These are phyloP conservation scores for Struthidea cinerea DNA, from an alignment of 2,113 vertebrate species.

Conservation along the genomic window DNA sequence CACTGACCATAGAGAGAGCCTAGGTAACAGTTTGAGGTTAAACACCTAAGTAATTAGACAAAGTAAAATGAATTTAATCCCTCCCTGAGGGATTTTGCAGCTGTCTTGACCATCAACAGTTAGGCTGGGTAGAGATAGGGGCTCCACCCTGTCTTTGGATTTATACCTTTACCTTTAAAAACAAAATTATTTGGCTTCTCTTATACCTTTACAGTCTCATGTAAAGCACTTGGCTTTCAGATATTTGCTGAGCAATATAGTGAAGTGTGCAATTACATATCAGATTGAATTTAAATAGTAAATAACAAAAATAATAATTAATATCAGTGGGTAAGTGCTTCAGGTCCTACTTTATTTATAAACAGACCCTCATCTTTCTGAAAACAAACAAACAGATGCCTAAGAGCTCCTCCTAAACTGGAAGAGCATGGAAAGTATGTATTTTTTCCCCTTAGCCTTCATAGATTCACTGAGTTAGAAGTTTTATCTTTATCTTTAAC, in stretches of 20 bases:
- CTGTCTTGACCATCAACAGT: background rate
- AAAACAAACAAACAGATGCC: background rate
- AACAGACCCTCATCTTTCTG: background rate
- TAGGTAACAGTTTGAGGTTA: background rate
- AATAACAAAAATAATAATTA: background rate
- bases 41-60: background rate
- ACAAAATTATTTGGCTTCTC: background rate
- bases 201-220: background rate
- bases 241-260: background rate
- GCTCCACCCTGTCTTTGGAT: background rate
- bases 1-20: background rate
- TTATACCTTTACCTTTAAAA: background rate
- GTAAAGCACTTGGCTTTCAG: background rate
- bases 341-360: background rate
- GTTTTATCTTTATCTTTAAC: background rate
- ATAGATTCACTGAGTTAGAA: background rate
- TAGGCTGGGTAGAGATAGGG: background rate
- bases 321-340: background rate
- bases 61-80: background rate
- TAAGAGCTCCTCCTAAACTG: background rate
- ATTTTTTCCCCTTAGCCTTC: rapidly evolving
- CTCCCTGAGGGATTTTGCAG: background rate
- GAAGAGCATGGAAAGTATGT: background rate
- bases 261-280: background rate
- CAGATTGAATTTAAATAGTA: background rate